These are phyloP conservation scores for Therioaphis trifolii DNA, from an alignment of 2,888 invertebrate species.

Conservation along the genomic window DNA sequence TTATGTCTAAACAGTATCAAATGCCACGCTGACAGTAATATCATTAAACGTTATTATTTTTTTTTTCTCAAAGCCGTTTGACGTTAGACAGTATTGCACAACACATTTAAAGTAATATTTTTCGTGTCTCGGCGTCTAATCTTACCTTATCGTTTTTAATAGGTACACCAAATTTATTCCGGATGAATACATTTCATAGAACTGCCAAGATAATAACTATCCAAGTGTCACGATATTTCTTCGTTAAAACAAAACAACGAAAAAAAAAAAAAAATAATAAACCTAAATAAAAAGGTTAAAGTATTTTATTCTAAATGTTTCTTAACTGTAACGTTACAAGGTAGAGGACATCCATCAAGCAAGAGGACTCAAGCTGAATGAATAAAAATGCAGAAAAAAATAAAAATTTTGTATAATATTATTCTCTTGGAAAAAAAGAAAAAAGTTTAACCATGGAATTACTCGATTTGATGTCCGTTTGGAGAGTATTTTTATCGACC, in stretches of 20 bases:
- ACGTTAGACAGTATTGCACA: background rate
- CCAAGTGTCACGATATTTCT: slow-evolving; percentile 48
- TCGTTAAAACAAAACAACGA: slow-evolving; percentile 33
- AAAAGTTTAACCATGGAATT: background rate
- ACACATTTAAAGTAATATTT: background rate
- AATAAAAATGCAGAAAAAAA: slow-evolving; percentile 32
- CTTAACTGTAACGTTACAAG: slow-evolving; percentile 42
- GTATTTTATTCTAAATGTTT: slow-evolving; percentile 39
- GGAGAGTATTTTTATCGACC: background rate
- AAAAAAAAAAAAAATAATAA: no score
- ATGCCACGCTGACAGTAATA: background rate
- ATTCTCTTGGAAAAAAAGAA: background rate
- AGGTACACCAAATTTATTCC: slow-evolving; percentile 40
- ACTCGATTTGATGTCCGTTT: background rate
- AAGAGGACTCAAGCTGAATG: slow-evolving; percentile 37
- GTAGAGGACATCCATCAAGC: slow-evolving; percentile 47
- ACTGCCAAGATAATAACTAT: slow-evolving; percentile 8
- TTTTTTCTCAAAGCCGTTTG: background rate
- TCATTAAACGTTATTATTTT: background rate
- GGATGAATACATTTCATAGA: slow-evolving; percentile 33
- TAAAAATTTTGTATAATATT: background rate
- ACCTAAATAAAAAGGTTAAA: slow-evolving; percentile 23
- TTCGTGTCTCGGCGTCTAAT: background rate
- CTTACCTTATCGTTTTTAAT: slow-evolving; percentile 23
- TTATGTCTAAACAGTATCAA: background rate